Evolutionary conservation across 2,888 invertebrate genomes (phyloP).

Genomic region (Synergus umbraculus): DNA sequence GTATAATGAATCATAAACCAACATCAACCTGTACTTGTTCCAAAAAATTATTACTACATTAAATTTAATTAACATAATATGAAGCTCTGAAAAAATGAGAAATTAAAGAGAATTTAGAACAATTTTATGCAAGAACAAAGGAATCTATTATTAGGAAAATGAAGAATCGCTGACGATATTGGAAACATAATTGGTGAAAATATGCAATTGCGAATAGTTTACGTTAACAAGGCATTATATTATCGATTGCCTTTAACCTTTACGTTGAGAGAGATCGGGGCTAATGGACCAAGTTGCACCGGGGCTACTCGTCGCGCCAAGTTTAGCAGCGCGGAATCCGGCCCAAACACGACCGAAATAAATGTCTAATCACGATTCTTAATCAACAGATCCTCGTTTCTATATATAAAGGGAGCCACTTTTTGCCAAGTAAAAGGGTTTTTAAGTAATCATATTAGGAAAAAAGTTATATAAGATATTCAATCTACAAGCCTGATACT

Average conservation of each 20-base stretch:
- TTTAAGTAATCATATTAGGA: too few species aligned
- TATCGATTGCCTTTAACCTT: constrained; percentile 61
- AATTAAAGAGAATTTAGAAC: not conserved
- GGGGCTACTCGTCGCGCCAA: constrained; percentile 68
- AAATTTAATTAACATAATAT: constrained; percentile 8
- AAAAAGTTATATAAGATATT: too few species aligned
- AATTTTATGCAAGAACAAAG: not conserved
- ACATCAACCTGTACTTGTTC: not conserved
- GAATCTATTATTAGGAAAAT: not conserved
- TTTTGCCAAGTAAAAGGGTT: constrained; percentile 43
- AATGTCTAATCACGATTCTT: constrained; percentile 74
- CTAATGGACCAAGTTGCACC: constrained; percentile 75
- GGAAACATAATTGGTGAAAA: not conserved
- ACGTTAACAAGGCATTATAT: constrained; percentile 25
- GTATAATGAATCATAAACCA: constrained; percentile 54
- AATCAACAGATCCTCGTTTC: constrained; percentile 65
- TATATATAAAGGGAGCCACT: constrained; percentile 26
- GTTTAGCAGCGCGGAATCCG: constrained; percentile 71
- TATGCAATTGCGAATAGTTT: not conserved
- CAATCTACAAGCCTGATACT: too few species aligned
- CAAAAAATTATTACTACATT: constrained; percentile 2
- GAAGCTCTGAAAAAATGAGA: not conserved
- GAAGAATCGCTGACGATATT: not conserved
- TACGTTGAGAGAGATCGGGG: constrained; percentile 68
- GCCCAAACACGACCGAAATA: constrained; percentile 74